A percentile compares a stretch with the other conserved stretches of the same genome.
Evolutionary conservation across 2,113 vertebrate genomes (phyloP).

Genomic region (Nyctibius bracteatus): DNA sequence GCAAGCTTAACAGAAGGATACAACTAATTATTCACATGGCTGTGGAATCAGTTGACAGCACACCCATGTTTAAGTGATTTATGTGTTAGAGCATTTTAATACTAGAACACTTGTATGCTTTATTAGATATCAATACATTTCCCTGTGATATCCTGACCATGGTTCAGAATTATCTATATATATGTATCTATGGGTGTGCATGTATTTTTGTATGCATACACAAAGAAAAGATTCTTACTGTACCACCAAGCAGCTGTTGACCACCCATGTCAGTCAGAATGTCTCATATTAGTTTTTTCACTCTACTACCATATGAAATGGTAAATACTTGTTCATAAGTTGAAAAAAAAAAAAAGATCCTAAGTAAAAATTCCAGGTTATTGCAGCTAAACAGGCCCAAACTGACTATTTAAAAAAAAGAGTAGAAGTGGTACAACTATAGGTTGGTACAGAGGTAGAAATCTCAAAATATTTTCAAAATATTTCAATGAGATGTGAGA

Average conservation of each 20-base stretch:
- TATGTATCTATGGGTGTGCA: background rate
- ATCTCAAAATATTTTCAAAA: background rate
- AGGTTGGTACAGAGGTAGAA: background rate
- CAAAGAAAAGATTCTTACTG: background rate
- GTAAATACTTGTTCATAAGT: background rate
- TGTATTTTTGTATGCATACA: rapidly evolving
- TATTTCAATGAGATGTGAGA: background rate
- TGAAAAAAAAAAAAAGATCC: background rate
- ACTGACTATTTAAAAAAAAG: background rate
- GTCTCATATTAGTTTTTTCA: background rate
- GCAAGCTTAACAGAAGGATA: background rate
- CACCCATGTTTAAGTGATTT: background rate
- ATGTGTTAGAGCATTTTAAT: background rate
- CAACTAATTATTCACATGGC: background rate
- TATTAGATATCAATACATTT: background rate
- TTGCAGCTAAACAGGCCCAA: background rate
- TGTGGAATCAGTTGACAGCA: background rate
- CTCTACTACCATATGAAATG: background rate
- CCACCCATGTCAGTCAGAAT: background rate
- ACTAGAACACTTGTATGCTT: background rate
- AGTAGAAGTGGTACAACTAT: background rate
- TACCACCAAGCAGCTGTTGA: background rate
- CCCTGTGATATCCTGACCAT: background rate
- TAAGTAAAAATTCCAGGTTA: background rate
- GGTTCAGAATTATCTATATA: background rate